Evolutionary conservation across 2,888 invertebrate genomes (phyloP).

Genomic region (Carterocephalus palaemon): DNA sequence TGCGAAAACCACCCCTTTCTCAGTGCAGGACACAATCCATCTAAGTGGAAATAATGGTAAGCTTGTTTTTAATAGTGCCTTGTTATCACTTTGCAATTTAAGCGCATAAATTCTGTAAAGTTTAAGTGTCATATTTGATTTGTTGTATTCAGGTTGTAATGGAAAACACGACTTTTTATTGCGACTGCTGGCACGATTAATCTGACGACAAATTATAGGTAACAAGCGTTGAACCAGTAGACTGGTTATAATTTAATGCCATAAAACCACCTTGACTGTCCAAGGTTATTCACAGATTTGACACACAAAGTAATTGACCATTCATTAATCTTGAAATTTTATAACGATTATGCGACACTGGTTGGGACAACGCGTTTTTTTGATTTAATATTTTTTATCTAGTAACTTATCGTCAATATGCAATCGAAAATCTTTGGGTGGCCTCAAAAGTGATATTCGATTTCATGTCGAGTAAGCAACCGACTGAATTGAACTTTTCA

Average conservation of each 20-base stretch:
- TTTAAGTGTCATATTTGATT: constrained; percentile 6
- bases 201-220: background rate
- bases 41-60: too few species aligned
- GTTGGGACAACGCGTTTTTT: too few species aligned
- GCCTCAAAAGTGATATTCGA: too few species aligned
- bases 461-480: too few species aligned
- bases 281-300: constrained; percentile 11
- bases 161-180: constrained; percentile 4
- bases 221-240: background rate
- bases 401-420: too few species aligned
- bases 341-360: constrained; percentile 7
- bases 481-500: too few species aligned
- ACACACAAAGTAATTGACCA: constrained; percentile 11
- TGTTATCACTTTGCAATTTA: too few species aligned
- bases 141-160: too few species aligned
- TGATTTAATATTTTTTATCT: too few species aligned
- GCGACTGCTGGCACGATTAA: background rate
- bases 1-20: too few species aligned
- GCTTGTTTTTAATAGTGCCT: constrained; percentile 5
- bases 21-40: too few species aligned
- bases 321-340: constrained; percentile 8
- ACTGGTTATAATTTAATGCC: constrained; percentile 11
- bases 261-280: constrained; percentile 12
- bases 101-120: constrained; percentile 2
- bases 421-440: too few species aligned